Base-by-base conservation (phyloP, 2,888 invertebrate species). In the Melanophora roralis region DNA sequence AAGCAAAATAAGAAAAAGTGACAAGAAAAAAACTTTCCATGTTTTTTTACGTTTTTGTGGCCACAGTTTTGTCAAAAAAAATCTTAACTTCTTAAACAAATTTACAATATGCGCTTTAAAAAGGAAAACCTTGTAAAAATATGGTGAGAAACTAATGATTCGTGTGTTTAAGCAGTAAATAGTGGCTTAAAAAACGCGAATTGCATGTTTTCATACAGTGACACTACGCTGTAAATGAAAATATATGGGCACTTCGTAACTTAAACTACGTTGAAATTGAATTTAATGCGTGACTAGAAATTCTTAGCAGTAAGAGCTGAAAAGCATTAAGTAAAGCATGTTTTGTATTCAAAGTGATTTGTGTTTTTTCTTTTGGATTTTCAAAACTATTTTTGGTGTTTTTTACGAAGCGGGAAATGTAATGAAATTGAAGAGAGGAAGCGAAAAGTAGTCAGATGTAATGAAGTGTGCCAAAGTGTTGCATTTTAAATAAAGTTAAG, bases 231-330 rank as follows among this genome's bases (percentile, higher is more conserved):
- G 27, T 51, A 57, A 64, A 67, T 71, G 65, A 55, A 65, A 67
- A 71, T 55, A 53, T n/a, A n/a, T n/a, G n/a, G n/a, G n/a, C n/a
- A n/a, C n/a, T n/a, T 21, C 34, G 43, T 19, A 23, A 43, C 34
- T 51, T 53, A 60, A 75, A 59, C 45, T 49, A 72, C 72, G 62
- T 68, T 62, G 57, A 75, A 76, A 76, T 72, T 62, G 67, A 62
- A 76, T 80, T 76, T 80, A 72, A 80, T 80, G 75, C 75, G 79
- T 80, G 79, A 80, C 72, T 80, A 67, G 62, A 72, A 80, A 57
- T 53, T 60, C 60, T n/a, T 53, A 55, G 69, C 51, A 74, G 69
- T 45, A 78, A 59, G 51, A 51, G 55, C 53, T n/a, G 60, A 38
- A 1, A 19, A 47, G 19, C 57, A 32, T 21, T 12, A 47, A 40